Conservation (phyloP, 1,140 invertebrate genomes). For the Samia ricini region DNA sequence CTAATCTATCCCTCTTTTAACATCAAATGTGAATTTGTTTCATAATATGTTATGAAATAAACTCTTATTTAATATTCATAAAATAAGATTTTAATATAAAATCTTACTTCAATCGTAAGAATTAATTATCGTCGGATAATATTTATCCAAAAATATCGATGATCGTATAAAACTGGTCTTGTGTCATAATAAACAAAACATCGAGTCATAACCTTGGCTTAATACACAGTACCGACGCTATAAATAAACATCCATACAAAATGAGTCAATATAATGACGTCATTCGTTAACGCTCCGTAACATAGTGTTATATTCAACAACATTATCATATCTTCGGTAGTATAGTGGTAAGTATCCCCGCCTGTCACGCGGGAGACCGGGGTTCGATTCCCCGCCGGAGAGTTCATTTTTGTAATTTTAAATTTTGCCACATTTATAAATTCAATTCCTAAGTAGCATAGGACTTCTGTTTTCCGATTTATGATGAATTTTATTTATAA, state of each 20-base stretch:
- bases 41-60: too few species aligned
- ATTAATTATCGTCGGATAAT: too few species aligned
- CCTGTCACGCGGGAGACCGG: constrained; percentile 36
- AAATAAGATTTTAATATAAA: too few species aligned
- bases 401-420: constrained; percentile 16
- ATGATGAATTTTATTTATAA: too few species aligned
- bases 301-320: background rate
- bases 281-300: background rate
- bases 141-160: background rate
- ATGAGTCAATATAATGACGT: background rate
- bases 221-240: too few species aligned
- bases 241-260: background rate
- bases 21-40: too few species aligned
- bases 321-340: constrained; percentile 23
- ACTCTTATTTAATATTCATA: too few species aligned
- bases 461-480: too few species aligned
- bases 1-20: too few species aligned
- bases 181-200: background rate
- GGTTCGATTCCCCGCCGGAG: constrained; percentile 57
- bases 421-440: too few species aligned
- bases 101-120: too few species aligned
- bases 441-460: too few species aligned
- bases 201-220: background rate
- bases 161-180: background rate
- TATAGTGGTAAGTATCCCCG: constrained; percentile 23